Evolutionary conservation across 2,113 vertebrate species (phyloP).

Genomic region (Notothenia coriiceps): DNA sequence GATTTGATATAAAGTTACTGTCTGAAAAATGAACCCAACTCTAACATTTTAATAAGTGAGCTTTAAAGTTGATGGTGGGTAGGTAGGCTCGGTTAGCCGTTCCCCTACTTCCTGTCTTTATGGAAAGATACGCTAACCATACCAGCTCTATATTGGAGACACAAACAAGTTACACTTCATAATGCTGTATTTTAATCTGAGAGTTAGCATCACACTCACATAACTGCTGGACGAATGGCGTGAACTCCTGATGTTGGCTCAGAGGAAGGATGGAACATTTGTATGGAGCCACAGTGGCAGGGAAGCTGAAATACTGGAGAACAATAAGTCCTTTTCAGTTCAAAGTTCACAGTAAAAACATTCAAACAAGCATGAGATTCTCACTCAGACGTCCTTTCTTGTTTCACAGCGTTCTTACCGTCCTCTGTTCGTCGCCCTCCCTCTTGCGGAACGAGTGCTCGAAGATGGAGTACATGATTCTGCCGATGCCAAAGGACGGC

Average conservation of each 20-base stretch:
- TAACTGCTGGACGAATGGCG: conserved; percentile 91
- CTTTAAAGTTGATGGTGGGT: not conserved
- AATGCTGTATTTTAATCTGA: not conserved
- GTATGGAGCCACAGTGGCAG: conserved; percentile 91
- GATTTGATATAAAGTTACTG: not conserved
- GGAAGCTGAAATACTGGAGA: conserved; percentile 93
- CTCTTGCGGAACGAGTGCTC: conserved; percentile 93
- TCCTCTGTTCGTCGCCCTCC: conserved; percentile 93
- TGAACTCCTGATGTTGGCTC: conserved; percentile 94
- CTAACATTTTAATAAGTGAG: not conserved
- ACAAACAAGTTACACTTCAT: not conserved
- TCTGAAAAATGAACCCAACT: not conserved
- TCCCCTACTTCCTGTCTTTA: too few species aligned
- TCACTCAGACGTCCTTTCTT: not conserved
- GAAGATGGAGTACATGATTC: conserved; percentile 96
- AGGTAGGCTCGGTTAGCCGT: too few species aligned
- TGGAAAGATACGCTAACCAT: not conserved
- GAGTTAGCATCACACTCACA: conserved; percentile 84
- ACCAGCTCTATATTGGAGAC: not conserved
- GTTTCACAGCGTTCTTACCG: conserved; percentile 81
- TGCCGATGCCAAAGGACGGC: conserved; percentile 94
- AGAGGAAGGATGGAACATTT: conserved; percentile 95
- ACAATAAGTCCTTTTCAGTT: not conserved
- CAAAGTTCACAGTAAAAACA: not conserved
- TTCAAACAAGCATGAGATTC: not conserved